Evolutionary conservation across 2,113 vertebrate genomes (phyloP).

Genomic region (Colaptes auratus): DNA sequence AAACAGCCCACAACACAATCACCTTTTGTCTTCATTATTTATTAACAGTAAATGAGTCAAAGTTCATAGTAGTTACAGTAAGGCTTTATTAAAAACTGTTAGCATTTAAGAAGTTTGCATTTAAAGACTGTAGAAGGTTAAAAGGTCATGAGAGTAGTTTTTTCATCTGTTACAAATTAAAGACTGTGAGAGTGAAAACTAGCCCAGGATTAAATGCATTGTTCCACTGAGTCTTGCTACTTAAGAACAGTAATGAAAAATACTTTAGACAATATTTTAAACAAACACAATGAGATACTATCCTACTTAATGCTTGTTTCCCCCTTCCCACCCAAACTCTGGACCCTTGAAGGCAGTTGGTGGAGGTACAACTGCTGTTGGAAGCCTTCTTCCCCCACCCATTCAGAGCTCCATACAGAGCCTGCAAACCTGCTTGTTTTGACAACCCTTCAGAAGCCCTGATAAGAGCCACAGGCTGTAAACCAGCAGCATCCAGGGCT

Average conservation of each 20-base stretch:
- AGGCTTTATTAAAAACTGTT: neutral
- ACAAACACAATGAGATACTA: neutral
- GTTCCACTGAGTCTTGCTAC: neutral
- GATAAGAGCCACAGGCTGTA: neutral
- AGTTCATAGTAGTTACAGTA: neutral
- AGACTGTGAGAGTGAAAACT: neutral
- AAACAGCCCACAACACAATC: neutral
- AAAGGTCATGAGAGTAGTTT: neutral
- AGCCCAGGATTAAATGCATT: neutral
- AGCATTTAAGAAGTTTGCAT: neutral
- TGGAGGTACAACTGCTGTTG: neutral
- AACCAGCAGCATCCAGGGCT: neutral
- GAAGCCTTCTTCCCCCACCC: neutral
- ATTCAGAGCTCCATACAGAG: accelerated
- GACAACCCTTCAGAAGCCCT: neutral
- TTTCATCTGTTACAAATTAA: neutral
- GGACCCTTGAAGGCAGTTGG: neutral
- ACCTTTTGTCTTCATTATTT: neutral
- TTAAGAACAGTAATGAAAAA: neutral
- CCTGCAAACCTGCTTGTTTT: neutral
- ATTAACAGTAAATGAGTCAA: neutral
- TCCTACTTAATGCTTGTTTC: neutral
- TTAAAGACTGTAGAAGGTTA: neutral
- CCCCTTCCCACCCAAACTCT: neutral
- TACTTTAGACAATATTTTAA: neutral